Evolutionary conservation across 1,140 invertebrate species (phyloP).

Genomic region (Ceratosolen solmsi): DNA sequence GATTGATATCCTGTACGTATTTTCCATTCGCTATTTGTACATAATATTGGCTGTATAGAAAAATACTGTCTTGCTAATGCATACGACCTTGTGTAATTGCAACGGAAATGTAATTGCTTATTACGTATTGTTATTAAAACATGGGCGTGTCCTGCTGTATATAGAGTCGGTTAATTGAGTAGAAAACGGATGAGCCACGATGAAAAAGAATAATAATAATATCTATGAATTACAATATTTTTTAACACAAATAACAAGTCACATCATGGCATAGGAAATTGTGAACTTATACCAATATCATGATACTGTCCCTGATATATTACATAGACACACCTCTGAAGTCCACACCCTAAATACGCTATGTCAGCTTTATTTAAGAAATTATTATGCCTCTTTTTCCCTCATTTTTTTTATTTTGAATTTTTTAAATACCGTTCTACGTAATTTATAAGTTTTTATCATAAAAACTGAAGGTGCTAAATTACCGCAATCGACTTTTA

Average conservation of each 20-base stretch:
- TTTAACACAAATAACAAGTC: not conserved
- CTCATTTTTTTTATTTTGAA: not conserved
- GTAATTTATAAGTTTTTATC: conserved; percentile 37
- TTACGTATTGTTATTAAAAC: not conserved
- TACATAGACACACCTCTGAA: conserved; percentile 34
- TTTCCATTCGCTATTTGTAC: not conserved
- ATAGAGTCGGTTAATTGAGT: not conserved
- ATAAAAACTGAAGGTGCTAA: not conserved
- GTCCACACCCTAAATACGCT: conserved; percentile 37
- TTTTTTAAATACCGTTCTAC: not conserved
- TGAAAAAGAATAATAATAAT: not conserved
- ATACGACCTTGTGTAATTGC: not conserved
- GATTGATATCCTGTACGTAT: not conserved
- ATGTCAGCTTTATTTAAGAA: not conserved
- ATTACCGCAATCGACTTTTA: not conserved
- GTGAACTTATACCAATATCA: not conserved
- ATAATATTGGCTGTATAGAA: not conserved
- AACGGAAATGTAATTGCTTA: not conserved
- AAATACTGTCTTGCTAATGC: not conserved
- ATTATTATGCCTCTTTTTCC: conserved; percentile 17
- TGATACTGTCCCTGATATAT: not conserved
- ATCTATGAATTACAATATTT: no score
- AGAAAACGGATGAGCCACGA: not conserved
- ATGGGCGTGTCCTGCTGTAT: conserved; percentile 2
- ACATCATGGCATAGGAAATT: not conserved